Evolutionary conservation across 2,888 invertebrate species (phyloP), one percentile per base, ranked within the genome.

Genomic region (Gnatocerus cornutus): DNA sequence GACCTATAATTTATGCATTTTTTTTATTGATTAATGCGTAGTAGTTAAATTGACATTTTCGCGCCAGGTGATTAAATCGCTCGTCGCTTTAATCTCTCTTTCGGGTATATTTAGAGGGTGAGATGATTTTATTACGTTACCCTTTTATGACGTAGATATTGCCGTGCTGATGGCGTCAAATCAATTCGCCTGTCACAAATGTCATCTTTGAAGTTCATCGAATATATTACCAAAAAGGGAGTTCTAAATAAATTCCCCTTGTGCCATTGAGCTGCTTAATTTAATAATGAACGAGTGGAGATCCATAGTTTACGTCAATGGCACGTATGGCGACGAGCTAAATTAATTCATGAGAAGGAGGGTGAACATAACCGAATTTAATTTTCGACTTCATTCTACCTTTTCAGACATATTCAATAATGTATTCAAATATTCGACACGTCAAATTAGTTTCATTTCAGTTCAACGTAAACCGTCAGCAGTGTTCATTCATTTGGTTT

Each of bases 151-250:
- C 64, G 53, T 64, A 21, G 68, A 62, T 68, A 52, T 37, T 33
- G 59, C 46, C 13, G n/a, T 7, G 43, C n/a, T 33, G 45, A 55
- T 64, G 43, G 27, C 55, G 43, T 58, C 41, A 65, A 56, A 69
- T 64, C 59, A 58, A 69, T 69, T 68, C 53, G 58, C 63, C 58
- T 33, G 59, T 64, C 43, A 45, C 58, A 68, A 63, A 71, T 71
- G 64, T 64, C 69, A 53, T 61, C 71, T 71, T 71, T 71, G 71
- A 71, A 65, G 71, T 71, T 71, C 58, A 61, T 55, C 52, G 30
- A 45, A 55, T 55, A 58, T 55, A 53, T 52, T 52, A 27, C 45
- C 50, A 58, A 65, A 55, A 65, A 65, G 65, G 65, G 65, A 45
- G 46, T 39, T 48, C 45, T 46, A 48, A 69, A 63, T 64, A 56